These are phyloP conservation scores for Euzetes globulus DNA, from an alignment of 2,888 invertebrate species.

Conservation along the genomic window DNA sequence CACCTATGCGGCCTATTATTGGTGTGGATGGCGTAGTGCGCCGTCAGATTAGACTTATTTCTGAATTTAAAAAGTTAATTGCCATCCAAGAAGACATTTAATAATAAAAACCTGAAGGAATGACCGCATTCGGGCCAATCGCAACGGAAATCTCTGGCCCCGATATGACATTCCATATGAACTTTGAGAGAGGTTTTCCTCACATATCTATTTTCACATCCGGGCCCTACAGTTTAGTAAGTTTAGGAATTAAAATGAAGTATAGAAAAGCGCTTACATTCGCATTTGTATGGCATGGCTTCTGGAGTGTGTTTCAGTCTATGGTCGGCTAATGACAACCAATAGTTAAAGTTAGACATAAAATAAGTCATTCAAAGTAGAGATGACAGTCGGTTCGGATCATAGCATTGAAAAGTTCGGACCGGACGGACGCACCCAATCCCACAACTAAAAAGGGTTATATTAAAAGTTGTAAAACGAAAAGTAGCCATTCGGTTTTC, in stretches of 20 bases:
- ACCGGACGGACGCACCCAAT: too few species aligned
- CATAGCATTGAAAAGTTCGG: too few species aligned
- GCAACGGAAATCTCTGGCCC: background rate
- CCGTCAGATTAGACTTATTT: background rate
- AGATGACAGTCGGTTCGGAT: too few species aligned
- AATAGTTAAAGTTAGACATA: too few species aligned
- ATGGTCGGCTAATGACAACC: background rate
- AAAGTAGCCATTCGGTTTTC: too few species aligned
- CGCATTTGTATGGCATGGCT: background rate
- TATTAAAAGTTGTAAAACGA: too few species aligned
- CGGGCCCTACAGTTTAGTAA: background rate
- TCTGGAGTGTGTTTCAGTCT: constrained; percentile 1
- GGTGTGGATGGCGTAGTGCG: background rate
- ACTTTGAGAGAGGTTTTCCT: background rate
- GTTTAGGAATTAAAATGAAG: too few species aligned
- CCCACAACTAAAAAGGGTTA: too few species aligned
- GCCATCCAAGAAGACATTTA: background rate
- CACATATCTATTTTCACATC: background rate
- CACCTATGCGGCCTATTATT: background rate
- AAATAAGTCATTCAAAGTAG: too few species aligned
- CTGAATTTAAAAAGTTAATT: background rate
- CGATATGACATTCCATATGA: background rate
- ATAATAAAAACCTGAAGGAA: background rate
- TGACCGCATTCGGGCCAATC: constrained; percentile 24
- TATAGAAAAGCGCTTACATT: background rate